A percentile compares a stretch with the other conserved stretches of the same genome.
These are phyloP conservation scores for Polietes domitor DNA, from an alignment of 2,888 invertebrate species.

Conservation along the genomic window DNA sequence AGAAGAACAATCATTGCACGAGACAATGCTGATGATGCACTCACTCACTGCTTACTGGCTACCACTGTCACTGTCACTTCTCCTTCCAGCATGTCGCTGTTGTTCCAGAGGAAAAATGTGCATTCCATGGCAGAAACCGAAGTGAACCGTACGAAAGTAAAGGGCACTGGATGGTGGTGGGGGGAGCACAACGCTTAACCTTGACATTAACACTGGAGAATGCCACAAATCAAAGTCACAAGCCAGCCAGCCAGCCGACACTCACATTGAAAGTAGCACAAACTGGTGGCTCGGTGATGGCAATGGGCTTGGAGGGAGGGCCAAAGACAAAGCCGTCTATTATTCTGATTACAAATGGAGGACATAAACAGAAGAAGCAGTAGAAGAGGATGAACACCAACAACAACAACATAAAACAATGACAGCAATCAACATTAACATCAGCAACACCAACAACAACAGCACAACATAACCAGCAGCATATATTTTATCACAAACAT, in stretches of 20 bases:
- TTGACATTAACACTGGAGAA: conserved; percentile 65
- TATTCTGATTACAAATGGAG: conserved; percentile 46
- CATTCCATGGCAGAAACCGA: neutral
- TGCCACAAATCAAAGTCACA: conserved; percentile 64
- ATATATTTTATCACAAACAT: conserved; percentile 7
- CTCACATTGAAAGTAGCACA: conserved; percentile 38
- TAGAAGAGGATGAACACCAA: neutral
- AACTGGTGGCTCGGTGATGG: neutral
- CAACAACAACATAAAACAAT: conserved; percentile 12
- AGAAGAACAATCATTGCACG: conserved; percentile 29
- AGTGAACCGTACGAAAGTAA: neutral
- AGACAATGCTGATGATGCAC: conserved; percentile 52
- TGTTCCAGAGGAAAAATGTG: neutral
- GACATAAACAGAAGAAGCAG: neutral
- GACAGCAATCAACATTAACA: neutral
- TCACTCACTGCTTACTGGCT: conserved; percentile 22
- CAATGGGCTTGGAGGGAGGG: neutral
- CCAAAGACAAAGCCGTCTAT: conserved; percentile 37
- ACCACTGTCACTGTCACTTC: conserved; percentile 6
- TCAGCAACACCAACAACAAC: neutral
- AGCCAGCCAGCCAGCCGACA: too few relatives aligned
- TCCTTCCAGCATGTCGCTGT: neutral
- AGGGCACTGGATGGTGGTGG: neutral
- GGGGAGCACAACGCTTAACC: conserved; percentile 59
- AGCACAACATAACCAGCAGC: neutral